Evolutionary conservation across 2,113 vertebrate species (phyloP), one percentile per base, ranked within the genome.

Genomic region (Merops nubicus): DNA sequence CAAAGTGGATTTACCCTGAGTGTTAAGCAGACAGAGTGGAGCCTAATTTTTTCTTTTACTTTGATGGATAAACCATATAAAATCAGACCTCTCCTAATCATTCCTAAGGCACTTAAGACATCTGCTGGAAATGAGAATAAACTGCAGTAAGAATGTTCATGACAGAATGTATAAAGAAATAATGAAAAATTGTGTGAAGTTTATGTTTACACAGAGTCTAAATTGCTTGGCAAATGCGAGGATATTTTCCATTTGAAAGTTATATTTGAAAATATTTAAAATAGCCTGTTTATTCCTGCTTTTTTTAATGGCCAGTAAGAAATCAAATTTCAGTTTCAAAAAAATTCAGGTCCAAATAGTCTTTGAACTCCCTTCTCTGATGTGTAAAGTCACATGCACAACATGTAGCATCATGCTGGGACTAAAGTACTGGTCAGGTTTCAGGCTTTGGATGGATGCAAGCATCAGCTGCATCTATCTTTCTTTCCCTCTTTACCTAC

Each of bases 61-160:
- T 25, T 56, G 54, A 40, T 48, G 31, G 64, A 57, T 62, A 84
- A 81, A 26, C 60, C 86, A 21, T 18, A 34, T 29, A 51, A 51
- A 81, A 88, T 20, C 67, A 42, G 56, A 81, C 31, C 26, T 78
- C 29, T 79, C 43, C 62, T 73, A 59, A 64, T 56, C 67, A 88
- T 97, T 97, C 62, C 50, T 97, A 83, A 70, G 77, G 12, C 50
- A 76, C 77, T 92, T 82, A 93, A 97, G 97, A 97, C 97, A 95
- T 83, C 97, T 97, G 80, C 95, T 97, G 97, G 97, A 95, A 93
- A 70, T 20, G 8, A 40, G 50, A 40, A 93, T 62, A 77, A 89
- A 97, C 81, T 97, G 89, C 96, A 97, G 38, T 47, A 62, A 86
- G 67, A 62, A 57, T 29, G n/a, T 47, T 29, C 29, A 29, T 20